Evolutionary conservation across 2,797 vertebrate species (phyloP).

Genomic region (Sylvia borin): DNA sequence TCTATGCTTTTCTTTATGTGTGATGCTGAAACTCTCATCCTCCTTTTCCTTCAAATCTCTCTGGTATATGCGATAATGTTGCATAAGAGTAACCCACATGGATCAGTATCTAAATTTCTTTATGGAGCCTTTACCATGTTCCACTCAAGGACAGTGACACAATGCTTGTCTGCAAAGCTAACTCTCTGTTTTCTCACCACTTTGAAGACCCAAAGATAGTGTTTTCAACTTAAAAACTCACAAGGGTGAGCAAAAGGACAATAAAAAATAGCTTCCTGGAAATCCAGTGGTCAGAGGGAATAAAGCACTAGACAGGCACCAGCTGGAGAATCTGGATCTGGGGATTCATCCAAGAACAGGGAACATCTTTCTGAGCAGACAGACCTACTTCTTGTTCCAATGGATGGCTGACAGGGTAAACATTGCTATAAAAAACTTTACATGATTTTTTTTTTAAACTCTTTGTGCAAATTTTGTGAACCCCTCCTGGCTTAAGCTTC

Average conservation of each 20-base stretch:
- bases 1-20: background rate
- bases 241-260: background rate
- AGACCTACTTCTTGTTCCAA: slow-evolving; percentile 5
- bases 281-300: slow-evolving; percentile 38
- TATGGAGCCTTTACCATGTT: background rate
- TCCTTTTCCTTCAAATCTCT: background rate
- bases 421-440: background rate
- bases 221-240: background rate
- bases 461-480: background rate
- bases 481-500: background rate
- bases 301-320: slow-evolving; percentile 34
- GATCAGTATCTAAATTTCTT: background rate
- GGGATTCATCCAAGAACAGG: slow-evolving; percentile 44
- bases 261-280: background rate
- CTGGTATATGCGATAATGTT: background rate
- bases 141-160: background rate
- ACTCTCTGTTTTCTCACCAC: background rate
- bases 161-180: background rate
- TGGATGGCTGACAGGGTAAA: slow-evolving; percentile 40
- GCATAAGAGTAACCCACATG: background rate
- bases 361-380: slow-evolving; percentile 46
- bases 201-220: background rate
- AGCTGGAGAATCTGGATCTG: slow-evolving; percentile 57
- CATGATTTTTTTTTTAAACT: background rate
- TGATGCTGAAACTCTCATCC: background rate